Evolutionary conservation across 2,888 invertebrate species (phyloP).

Genomic region (Pseudococcus viburni): DNA sequence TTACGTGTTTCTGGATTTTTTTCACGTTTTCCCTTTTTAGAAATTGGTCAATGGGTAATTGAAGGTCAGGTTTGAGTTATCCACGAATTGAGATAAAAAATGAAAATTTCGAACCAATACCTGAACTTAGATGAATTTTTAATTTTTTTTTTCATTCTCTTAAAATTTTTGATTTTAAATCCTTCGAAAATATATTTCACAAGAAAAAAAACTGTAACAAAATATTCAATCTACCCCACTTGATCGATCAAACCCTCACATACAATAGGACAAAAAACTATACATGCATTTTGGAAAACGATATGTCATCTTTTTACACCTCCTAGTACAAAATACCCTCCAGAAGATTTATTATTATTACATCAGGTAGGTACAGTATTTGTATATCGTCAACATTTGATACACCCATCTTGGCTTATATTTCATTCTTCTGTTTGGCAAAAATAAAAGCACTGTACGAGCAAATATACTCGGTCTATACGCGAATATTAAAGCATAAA

Average conservation of each 20-base stretch:
- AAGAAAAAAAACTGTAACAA: neutral
- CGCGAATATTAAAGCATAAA: neutral
- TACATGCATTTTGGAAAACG: neutral
- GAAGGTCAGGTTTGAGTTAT: no score
- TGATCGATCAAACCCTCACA: neutral
- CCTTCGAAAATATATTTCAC: no score
- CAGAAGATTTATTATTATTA: neutral
- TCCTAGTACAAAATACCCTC: neutral
- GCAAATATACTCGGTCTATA: neutral
- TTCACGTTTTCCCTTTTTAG: neutral
- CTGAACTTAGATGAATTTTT: no score
- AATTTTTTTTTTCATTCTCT: no score
- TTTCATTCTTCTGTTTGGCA: neutral
- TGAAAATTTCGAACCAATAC: no score
- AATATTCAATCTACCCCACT: neutral
- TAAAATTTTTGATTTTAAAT: no score
- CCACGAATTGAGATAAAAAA: no score
- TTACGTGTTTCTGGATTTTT: neutral
- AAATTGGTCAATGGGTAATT: no score
- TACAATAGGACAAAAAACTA: neutral
- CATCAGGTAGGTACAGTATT: neutral
- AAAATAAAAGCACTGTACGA: slow-evolving; percentile 12
- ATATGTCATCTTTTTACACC: neutral
- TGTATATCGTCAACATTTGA: slow-evolving; percentile 12
- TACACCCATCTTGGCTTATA: slow-evolving; percentile 15